Conservation (phyloP, 2,113 vertebrate genomes). For the Rhabdornis inornatus region DNA sequence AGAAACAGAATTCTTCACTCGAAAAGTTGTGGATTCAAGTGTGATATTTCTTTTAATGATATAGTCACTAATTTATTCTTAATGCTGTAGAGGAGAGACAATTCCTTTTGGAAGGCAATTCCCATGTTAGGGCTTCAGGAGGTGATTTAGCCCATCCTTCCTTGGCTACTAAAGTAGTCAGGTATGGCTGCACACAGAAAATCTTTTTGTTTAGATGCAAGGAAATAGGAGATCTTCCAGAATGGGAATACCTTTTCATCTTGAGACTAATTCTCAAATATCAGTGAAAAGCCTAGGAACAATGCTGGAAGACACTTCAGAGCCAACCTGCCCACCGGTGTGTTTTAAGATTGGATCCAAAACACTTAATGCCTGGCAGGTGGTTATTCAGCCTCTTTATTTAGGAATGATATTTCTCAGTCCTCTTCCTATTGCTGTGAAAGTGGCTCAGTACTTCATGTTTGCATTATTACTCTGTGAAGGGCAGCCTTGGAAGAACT, state of each 20-base stretch:
- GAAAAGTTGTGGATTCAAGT: not conserved
- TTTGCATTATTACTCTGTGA: not conserved
- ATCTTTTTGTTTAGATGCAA: not conserved
- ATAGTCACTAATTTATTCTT: not conserved
- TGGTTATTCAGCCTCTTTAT: not conserved
- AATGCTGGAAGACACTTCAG: not conserved
- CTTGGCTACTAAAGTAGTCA: not conserved
- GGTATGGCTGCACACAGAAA: not conserved
- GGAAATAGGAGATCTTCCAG: not conserved
- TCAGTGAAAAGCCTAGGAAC: not conserved
- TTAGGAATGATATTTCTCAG: not conserved
- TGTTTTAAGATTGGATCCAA: not conserved
- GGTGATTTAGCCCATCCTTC: not conserved
- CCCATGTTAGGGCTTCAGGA: not conserved
- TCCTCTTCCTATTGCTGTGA: not conserved
- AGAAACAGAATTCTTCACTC: not conserved
- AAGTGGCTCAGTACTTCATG: not conserved
- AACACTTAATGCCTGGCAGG: not conserved
- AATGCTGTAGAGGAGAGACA: not conserved
- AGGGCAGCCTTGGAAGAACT: not conserved
- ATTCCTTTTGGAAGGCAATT: not conserved
- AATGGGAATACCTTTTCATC: not conserved
- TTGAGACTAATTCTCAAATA: not conserved
- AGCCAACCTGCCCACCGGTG: not conserved
- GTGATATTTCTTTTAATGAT: not conserved